A percentile compares a stretch with the other conserved stretches of the same genome.
These are phyloP conservation scores for Mystacornis crossleyi DNA, from an alignment of 2,113 vertebrate genomes.

Conservation along the genomic window DNA sequence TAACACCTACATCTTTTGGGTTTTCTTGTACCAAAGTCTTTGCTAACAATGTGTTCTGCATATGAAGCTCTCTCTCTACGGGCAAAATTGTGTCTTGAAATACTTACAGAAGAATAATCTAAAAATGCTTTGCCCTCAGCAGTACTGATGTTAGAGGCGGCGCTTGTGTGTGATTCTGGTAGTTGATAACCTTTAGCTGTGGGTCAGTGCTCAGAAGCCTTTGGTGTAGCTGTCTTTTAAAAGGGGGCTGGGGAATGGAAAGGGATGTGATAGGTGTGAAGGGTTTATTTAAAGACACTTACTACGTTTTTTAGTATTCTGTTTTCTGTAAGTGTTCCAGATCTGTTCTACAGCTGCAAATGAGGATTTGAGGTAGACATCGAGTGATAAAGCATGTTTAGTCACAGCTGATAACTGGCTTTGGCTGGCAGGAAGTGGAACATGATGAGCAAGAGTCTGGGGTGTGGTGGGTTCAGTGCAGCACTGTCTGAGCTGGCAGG, in stretches of 20 bases:
- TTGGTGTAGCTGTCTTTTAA: background rate
- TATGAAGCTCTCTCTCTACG: background rate
- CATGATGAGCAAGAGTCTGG: conserved; percentile 30
- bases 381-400: background rate
- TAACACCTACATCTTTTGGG: background rate
- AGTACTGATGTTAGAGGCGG: background rate
- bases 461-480: background rate
- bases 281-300: background rate
- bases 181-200: background rate
- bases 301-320: background rate
- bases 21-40: background rate
- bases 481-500: background rate
- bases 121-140: background rate
- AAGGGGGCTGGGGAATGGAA: background rate
- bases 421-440: conserved; percentile 12
- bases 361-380: background rate
- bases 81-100: background rate
- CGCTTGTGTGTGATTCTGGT: background rate
- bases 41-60: background rate
- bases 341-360: background rate
- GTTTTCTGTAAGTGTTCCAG: background rate
- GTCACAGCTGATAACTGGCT: background rate
- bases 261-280: background rate
- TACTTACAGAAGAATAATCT: background rate
- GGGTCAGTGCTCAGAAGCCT: background rate